phyloP scores from a whole-genome alignment of 2,797 vertebrate genomes.

The Uromys caudimaculatus region DNA sequence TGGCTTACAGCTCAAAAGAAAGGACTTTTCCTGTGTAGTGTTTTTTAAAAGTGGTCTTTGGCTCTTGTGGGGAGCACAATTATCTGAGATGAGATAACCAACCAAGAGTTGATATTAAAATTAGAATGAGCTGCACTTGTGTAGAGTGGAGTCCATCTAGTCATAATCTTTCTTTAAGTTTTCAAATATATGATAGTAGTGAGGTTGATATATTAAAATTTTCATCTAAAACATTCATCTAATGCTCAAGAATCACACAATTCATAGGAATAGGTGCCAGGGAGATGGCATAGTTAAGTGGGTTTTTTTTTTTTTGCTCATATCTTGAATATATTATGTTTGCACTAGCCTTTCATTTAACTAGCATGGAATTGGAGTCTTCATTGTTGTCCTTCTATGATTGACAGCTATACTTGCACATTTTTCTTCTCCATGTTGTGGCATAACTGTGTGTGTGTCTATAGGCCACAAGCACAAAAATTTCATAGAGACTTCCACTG shows the following conservation, averaged over 20 bases:
- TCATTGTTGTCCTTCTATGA: background rate
- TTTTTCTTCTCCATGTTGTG: background rate
- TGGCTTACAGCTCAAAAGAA: background rate
- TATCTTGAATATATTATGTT: background rate
- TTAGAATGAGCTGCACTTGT: background rate
- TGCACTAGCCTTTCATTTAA: slow-evolving; percentile 33
- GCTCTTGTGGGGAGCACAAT: background rate
- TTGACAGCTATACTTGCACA: background rate
- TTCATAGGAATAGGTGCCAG: background rate
- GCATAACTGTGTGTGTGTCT: background rate
- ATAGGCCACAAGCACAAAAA: slow-evolving; percentile 36
- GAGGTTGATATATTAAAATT: background rate
- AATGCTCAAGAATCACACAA: background rate
- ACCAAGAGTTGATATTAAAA: background rate
- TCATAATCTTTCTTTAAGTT: background rate
- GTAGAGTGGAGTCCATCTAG: background rate
- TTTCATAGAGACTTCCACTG: background rate
- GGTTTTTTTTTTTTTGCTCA: background rate
- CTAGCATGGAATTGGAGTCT: background rate
- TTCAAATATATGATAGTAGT: background rate
- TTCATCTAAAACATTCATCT: background rate
- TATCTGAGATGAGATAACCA: background rate
- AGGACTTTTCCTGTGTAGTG: background rate
- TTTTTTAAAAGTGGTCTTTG: background rate
- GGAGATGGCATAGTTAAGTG: background rate